phyloP scores from a whole-genome alignment of 2,888 invertebrate species.

The Synergus gifuensis region DNA sequence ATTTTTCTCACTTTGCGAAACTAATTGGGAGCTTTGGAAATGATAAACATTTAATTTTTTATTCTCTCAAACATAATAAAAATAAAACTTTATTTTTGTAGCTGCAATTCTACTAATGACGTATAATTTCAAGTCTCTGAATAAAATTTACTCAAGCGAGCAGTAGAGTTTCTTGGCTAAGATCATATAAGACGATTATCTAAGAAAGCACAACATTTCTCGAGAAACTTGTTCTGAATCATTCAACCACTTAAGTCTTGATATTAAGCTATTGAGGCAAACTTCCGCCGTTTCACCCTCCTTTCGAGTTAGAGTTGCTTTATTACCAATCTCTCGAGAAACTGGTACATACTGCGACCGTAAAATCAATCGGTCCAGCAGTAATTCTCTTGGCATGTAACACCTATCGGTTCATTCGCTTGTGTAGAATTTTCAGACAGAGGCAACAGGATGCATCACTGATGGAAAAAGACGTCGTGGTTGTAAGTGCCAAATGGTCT shows the following conservation, averaged over 20 bases:
- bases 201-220: not conserved
- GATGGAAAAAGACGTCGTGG: constrained; percentile 41
- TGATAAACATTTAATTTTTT: too few species aligned
- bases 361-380: constrained; percentile 48
- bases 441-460: constrained; percentile 10
- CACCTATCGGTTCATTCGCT: not conserved
- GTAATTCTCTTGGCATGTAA: constrained; percentile 5
- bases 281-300: not conserved
- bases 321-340: not conserved
- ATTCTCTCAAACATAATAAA: too few species aligned
- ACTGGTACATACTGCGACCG: constrained; percentile 21
- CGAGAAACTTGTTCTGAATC: not conserved
- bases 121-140: not conserved
- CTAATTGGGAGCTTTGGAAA: too few species aligned
- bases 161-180: not conserved
- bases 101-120: not conserved
- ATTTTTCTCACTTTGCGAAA: not conserved
- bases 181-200: too few species aligned
- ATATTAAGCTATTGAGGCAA: not conserved
- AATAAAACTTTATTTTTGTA: not conserved
- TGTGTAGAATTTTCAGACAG: constrained; percentile 14
- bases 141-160: not conserved
- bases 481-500: constrained; percentile 57
- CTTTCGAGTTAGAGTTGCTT: not conserved
- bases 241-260: not conserved